These are phyloP conservation scores for Corvus hawaiiensis DNA, from an alignment of 2,113 vertebrate genomes.

Conservation along the genomic window DNA sequence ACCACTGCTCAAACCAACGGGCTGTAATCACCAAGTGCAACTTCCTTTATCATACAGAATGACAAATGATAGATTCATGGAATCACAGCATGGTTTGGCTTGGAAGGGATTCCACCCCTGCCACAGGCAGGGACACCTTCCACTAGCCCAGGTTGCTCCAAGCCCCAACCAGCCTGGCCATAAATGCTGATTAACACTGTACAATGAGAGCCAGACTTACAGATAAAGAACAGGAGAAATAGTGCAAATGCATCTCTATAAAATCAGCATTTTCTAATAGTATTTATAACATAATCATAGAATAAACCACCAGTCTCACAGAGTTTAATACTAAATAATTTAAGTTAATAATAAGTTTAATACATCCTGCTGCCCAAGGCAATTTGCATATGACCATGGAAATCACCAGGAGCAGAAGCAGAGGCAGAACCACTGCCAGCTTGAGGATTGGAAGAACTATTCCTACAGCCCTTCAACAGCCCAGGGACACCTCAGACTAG, in stretches of 20 bases:
- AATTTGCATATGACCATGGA: accelerated
- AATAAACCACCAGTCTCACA: not conserved
- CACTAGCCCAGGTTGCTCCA: not conserved
- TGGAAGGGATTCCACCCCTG: not conserved
- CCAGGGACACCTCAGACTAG: too few relatives aligned
- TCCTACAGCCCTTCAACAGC: not conserved
- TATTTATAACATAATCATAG: not conserved
- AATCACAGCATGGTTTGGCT: not conserved
- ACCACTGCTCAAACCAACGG: accelerated
- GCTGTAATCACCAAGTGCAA: not conserved
- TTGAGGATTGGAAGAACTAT: not conserved
- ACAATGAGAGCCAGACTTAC: not conserved
- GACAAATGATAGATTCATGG: not conserved
- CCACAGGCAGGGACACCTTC: not conserved
- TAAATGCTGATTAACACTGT: not conserved
- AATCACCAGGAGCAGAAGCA: not conserved
- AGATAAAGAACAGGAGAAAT: not conserved
- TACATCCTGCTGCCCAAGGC: not conserved
- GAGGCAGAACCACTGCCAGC: not conserved
- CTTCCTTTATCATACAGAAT: not conserved
- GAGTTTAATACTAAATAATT: not conserved
- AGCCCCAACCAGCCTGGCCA: not conserved
- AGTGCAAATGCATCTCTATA: not conserved
- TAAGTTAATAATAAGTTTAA: too few relatives aligned
- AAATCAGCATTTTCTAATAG: not conserved